Conservation (phyloP, 2,797 vertebrate species). For the Heterohyrax brucei region DNA sequence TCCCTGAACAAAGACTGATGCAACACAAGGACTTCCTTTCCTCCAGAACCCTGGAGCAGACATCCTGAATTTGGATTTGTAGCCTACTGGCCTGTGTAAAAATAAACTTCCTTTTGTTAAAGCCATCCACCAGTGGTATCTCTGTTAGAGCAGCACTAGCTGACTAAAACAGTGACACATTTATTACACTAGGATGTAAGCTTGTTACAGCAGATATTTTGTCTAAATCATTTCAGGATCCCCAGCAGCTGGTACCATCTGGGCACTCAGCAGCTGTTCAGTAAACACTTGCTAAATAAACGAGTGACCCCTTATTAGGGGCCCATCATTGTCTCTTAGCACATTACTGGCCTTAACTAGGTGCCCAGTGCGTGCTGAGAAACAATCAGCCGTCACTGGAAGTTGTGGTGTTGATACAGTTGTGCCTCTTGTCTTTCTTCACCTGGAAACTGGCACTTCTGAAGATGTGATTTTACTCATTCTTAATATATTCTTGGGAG, state of each 20-base stretch:
- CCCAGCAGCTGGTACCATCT: not conserved
- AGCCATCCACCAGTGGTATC: too few species aligned
- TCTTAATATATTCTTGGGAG: not conserved
- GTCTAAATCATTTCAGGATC: not conserved
- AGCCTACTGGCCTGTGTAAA: too few species aligned
- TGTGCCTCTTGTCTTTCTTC: not conserved
- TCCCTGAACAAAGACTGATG: too few species aligned
- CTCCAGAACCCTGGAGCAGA: too few species aligned
- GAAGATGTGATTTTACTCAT: slow-evolving; percentile 50
- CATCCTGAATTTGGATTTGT: too few species aligned
- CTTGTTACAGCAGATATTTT: not conserved
- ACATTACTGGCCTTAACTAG: not conserved
- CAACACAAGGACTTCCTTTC: too few species aligned
- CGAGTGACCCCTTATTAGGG: not conserved
- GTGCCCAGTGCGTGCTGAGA: not conserved
- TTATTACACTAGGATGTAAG: not conserved
- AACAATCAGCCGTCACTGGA: not conserved
- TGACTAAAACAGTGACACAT: not conserved
- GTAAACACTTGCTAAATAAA: not conserved
- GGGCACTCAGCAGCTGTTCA: not conserved
- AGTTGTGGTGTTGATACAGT: not conserved
- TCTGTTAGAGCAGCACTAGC: too few species aligned
- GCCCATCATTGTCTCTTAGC: not conserved
- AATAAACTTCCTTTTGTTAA: too few species aligned
- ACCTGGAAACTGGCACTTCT: not conserved